Conservation (phyloP, 2,888 invertebrate genomes). For the Bugulina stolonifera region DNA sequence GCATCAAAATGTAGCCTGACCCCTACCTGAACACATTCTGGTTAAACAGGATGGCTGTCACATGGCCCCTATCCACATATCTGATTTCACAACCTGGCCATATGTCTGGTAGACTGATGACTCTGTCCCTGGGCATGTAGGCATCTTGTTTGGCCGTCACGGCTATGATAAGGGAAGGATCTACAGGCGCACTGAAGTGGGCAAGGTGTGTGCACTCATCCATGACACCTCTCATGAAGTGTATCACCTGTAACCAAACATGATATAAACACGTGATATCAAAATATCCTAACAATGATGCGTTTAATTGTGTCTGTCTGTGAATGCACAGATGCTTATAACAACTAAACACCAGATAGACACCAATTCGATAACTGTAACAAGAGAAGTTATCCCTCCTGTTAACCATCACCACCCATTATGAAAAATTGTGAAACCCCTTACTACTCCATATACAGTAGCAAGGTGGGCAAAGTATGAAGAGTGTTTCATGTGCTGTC, state of each 20-base stretch:
- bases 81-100: conserved; percentile 89
- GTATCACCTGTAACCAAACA: conserved; percentile 61
- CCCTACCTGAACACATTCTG: conserved; percentile 78
- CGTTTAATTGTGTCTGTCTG: too few species aligned
- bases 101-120: conserved; percentile 73
- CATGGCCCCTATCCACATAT: conserved; percentile 75
- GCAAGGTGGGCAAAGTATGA: too few species aligned
- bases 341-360: too few species aligned
- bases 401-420: too few species aligned
- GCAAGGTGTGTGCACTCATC: conserved; percentile 95
- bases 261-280: too few species aligned
- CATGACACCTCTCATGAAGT: conserved; percentile 96
- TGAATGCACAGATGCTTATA: too few species aligned
- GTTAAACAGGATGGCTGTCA: conserved; percentile 67
- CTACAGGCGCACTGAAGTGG: conserved; percentile 78
- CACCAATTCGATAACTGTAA: too few species aligned
- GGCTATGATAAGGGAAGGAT: conserved; percentile 82
- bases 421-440: too few species aligned
- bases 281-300: too few species aligned
- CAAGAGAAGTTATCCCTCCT: too few species aligned
- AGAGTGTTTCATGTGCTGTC: too few species aligned
- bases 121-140: conserved; percentile 78
- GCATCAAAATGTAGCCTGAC: neutral
- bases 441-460: too few species aligned
- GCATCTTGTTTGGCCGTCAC: conserved; percentile 79